phyloP scores from a whole-genome alignment of 2,113 vertebrate species.

The Lampris megalopsis region DNA sequence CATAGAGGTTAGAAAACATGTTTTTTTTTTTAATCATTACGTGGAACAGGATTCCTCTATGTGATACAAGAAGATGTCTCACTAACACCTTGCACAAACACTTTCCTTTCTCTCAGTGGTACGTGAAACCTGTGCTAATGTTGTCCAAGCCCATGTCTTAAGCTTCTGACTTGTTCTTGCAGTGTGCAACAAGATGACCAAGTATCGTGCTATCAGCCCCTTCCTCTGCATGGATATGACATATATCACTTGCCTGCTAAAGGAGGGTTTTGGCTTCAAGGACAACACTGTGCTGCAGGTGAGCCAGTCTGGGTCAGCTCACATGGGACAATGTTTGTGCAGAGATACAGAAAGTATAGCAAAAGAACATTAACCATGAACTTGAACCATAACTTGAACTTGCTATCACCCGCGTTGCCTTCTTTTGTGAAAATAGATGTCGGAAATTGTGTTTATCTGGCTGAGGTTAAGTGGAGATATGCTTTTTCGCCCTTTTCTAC shows the following conservation, averaged over 20 bases:
- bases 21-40: neutral
- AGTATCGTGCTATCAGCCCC: slow-evolving; percentile 89
- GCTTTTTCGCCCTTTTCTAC: slow-evolving; percentile 54
- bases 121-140: slow-evolving; percentile 25
- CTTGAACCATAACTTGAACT: too few relatives aligned
- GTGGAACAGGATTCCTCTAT: neutral
- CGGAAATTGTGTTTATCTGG: neutral
- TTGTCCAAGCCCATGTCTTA: slow-evolving; percentile 9
- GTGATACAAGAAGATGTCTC: slow-evolving; percentile 6
- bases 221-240: slow-evolving; percentile 98
- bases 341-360: neutral
- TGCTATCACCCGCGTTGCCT: too few relatives aligned
- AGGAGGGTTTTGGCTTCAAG: slow-evolving; percentile 96
- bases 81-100: neutral
- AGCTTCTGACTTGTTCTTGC: slow-evolving; percentile 47
- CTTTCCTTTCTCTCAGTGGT: slow-evolving; percentile 14
- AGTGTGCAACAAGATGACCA: slow-evolving; percentile 96
- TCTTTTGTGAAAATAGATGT: neutral
- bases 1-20: slow-evolving; percentile 47
- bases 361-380: too few relatives aligned
- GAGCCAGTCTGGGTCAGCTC: slow-evolving; percentile 39
- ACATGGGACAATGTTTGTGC: neutral
- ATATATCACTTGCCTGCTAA: slow-evolving; percentile 95
- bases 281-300: slow-evolving; percentile 92
- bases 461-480: slow-evolving; percentile 13